Evolutionary conservation across 2,113 vertebrate species (phyloP), one percentile per base, ranked within the genome.

Genomic region (Octodon degus): DNA sequence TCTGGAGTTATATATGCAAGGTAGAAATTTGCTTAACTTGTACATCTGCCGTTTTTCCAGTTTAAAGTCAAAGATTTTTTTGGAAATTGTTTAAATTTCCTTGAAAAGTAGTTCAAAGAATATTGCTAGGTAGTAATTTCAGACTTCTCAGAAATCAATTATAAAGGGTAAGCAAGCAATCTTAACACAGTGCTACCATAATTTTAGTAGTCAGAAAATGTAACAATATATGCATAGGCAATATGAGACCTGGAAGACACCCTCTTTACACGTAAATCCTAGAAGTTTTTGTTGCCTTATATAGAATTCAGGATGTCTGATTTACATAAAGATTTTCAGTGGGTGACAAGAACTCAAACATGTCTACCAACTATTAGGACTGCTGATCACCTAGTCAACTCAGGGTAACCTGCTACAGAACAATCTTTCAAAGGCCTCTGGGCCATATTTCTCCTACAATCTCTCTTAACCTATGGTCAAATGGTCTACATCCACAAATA

Each of bases 371-470:
- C 5, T 8, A 5, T 58, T 19, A 22, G 10, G 12, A 40, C 40
- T 0, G 22, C 30, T 37, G 83, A 53, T 8, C 3, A 6, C 76
- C 53, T 9, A 5, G 17, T 30, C 20, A 72, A 60, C 13, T 5
- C 8, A 1, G 19, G 14, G 11, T 5, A 43, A 11, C 34, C 55
- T 55, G 40, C 40, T 47, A 6, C 47, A 25, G 16, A 58, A 3
- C 32, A 13, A 20, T 72, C 47, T n/a, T 37, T 50, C 9, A 30
- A 30, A 55, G 17, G 24, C 14, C 63, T 62, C 17, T 10, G 74
- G 32, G 32, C 7, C n/a, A 1, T 4, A 0, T 30, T 43, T 13
- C 68, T 79, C 2, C 34, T 27, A 2, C 1, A 12, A 10, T 4
- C 20, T 55, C 74, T 67, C 62, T 63, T n/a, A 7, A 7, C 27